Percentiles rank a stretch among this genome's conserved stretches.
Evolutionary conservation across 2,888 invertebrate species (phyloP).

Genomic region (Plusia festucae): DNA sequence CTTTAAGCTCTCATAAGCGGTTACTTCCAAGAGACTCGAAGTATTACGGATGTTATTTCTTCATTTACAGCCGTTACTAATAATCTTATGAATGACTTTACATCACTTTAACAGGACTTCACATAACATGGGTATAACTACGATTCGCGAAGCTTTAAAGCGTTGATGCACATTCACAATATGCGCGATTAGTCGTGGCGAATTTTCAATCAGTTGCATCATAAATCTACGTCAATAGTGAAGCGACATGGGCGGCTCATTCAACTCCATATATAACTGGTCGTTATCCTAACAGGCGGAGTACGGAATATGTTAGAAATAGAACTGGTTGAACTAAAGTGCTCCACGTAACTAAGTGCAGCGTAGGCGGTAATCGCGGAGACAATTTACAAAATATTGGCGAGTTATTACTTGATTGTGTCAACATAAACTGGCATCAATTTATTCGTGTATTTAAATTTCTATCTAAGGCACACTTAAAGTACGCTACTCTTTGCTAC

Average conservation of each 20-base stretch:
- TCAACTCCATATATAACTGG: slow-evolving; percentile 60
- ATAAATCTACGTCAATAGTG: slow-evolving; percentile 68
- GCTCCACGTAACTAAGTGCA: slow-evolving; percentile 5
- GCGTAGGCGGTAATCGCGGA: slow-evolving; percentile 11
- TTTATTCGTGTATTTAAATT: too few species aligned
- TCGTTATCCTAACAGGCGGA: slow-evolving; percentile 58
- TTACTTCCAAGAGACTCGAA: neutral
- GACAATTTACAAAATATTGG: neutral
- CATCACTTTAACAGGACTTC: slow-evolving; percentile 20
- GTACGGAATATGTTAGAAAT: slow-evolving; percentile 32
- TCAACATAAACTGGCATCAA: neutral
- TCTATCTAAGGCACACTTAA: too few species aligned
- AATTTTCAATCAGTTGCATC: slow-evolving; percentile 70
- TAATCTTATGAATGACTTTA: neutral
- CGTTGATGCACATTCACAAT: slow-evolving; percentile 54
- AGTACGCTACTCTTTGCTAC: too few species aligned
- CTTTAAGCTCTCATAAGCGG: too few species aligned
- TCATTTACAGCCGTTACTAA: neutral
- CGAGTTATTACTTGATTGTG: neutral
- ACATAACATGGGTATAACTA: slow-evolving; percentile 14
- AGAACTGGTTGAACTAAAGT: slow-evolving; percentile 31
- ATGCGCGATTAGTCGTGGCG: slow-evolving; percentile 60
- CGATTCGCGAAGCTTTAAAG: slow-evolving; percentile 51
- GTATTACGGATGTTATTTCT: neutral
- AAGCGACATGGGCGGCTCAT: slow-evolving; percentile 66